These are phyloP conservation scores for Sarcoramphus papa DNA, from an alignment of 2,797 vertebrate genomes.

Conservation along the genomic window DNA sequence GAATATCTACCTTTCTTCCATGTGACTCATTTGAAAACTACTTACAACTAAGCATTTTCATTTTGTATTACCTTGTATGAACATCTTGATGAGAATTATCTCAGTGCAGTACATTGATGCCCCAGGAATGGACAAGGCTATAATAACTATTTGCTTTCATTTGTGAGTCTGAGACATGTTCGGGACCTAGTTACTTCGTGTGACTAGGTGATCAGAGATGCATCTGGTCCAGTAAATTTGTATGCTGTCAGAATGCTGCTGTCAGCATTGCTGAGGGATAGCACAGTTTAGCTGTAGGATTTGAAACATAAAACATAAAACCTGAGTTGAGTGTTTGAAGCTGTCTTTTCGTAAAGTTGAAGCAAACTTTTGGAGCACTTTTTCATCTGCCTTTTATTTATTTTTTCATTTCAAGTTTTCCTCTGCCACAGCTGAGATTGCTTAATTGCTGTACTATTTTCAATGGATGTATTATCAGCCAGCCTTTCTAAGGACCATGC, in stretches of 20 bases:
- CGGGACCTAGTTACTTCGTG: background rate
- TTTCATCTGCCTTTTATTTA: background rate
- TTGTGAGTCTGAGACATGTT: background rate
- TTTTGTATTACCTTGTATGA: background rate
- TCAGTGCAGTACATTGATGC: background rate
- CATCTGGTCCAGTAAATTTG: background rate
- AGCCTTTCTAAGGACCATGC: background rate
- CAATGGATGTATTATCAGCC: background rate
- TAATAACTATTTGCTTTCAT: background rate
- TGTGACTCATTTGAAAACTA: background rate
- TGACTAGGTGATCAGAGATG: fast-evolving
- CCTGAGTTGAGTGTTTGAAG: background rate
- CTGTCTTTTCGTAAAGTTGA: background rate
- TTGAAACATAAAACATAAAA: background rate
- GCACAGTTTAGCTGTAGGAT: background rate
- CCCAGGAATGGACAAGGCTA: background rate
- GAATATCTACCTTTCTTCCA: background rate
- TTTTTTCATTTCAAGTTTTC: background rate
- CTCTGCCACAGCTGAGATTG: background rate
- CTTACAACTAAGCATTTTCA: background rate
- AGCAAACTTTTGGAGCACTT: background rate
- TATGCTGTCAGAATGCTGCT: background rate
- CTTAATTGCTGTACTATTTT: background rate
- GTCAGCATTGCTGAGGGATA: background rate
- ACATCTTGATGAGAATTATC: background rate